Conservation (phyloP, 2,113 vertebrate species). For the Morone chrysops region DNA sequence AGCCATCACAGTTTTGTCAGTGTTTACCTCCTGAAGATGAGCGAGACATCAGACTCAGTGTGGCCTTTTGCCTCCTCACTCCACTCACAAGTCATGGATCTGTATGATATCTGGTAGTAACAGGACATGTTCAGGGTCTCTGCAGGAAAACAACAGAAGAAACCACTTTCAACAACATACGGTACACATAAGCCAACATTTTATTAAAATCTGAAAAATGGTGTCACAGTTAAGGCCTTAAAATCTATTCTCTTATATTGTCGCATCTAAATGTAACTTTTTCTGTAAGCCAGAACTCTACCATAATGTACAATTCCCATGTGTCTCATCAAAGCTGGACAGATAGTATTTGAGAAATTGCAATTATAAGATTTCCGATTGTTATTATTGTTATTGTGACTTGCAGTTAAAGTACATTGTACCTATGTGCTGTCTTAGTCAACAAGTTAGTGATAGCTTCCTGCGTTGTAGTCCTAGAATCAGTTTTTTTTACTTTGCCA, state of each 20-base stretch:
- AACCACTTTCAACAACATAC: not conserved
- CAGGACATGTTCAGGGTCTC: conserved; percentile 53
- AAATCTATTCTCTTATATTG: no score
- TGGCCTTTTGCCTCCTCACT: not conserved
- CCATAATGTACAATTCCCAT: no score
- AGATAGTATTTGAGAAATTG: no score
- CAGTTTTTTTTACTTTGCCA: no score
- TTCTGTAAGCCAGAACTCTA: no score
- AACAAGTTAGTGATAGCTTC: no score
- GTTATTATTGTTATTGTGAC: no score
- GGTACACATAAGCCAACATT: not conserved
- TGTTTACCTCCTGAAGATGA: conserved; percentile 57
- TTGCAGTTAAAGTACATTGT: no score
- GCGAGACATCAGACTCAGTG: not conserved
- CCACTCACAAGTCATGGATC: conserved; percentile 44
- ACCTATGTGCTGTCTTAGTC: no score
- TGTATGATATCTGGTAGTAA: not conserved
- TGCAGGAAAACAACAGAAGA: conserved; percentile 1
- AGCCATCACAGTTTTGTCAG: not conserved
- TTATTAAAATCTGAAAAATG: not conserved
- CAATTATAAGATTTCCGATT: not conserved
- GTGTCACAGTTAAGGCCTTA: not conserved
- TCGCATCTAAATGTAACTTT: no score
- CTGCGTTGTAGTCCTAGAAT: no score
- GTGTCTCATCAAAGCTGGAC: not conserved